Conservation (phyloP, 2,797 vertebrate genomes). For the Leptoclinus maculatus region DNA sequence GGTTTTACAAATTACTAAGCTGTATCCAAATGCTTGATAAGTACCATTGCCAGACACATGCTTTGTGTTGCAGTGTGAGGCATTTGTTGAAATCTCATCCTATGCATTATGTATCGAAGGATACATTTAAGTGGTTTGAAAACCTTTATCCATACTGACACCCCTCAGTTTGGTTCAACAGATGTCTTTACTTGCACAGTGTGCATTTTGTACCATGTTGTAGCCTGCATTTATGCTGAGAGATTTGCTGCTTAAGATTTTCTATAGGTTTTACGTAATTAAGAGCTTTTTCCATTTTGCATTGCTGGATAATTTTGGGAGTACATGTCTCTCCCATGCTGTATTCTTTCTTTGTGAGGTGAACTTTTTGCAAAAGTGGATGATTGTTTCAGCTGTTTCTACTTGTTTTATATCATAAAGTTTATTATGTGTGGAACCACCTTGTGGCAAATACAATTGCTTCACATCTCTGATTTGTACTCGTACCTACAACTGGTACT, state of each 20-base stretch:
- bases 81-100: constrained; percentile 66
- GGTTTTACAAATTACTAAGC: constrained; percentile 60
- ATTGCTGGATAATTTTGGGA: constrained; percentile 66
- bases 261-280: constrained; percentile 53
- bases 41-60: constrained; percentile 65
- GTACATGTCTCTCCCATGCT: constrained; percentile 56
- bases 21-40: constrained; percentile 76
- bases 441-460: constrained; percentile 43
- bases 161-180: constrained; percentile 70
- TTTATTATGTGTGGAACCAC: constrained; percentile 51
- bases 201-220: constrained; percentile 75
- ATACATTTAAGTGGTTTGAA: constrained; percentile 56
- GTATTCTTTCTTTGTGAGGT: constrained; percentile 63
- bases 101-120: constrained; percentile 64
- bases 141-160: constrained; percentile 63
- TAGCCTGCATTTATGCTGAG: constrained; percentile 67
- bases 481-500: not conserved
- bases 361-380: constrained; percentile 54
- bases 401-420: constrained; percentile 76
- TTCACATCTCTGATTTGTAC: not conserved
- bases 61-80: constrained; percentile 63
- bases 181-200: constrained; percentile 77
- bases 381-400: constrained; percentile 72
- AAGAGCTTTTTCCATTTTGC: constrained; percentile 71
- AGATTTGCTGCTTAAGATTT: constrained; percentile 77